Base-by-base conservation (phyloP, 2,888 invertebrate genomes). In the Eristalis tenax region DNA sequence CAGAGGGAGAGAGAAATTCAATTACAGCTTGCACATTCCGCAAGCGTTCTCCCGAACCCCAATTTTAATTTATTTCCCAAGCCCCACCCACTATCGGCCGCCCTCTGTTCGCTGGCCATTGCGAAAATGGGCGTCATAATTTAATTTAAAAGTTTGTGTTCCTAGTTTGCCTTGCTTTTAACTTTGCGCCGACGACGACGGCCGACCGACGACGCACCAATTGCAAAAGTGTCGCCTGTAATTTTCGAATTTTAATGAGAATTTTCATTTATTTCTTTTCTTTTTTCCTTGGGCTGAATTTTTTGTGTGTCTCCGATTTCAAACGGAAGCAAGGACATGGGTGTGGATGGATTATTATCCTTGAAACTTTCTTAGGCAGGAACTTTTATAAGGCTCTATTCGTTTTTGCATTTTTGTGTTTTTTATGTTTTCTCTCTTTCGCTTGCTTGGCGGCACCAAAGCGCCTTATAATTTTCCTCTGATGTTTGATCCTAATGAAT, bases 171-270 rank as follows among this genome's bases (percentile, higher is more conserved):
- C 50, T 79, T 78, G 61, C 79, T 79, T 76, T 87, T 79, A 79
- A 83, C 83, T 83, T 86, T 83, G 43, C 57, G 38, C 28, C 18
- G 18, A 56, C 70, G 56, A 87, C 86, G 65, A 32, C 1, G 32
- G 10, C 32, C 32, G 32, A 32, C 32, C 43, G 32, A 56, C 70
- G 56, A 87, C 86, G 65, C 80, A 83, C 83, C 83, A 75, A 79
- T 83, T 75, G 74, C 71, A 69, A 82, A 75, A 84, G 83, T 87
- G 86, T 87, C 86, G 83, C 83, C 73, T 70, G 83, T 87, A 83
- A 87, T 87, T 87, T 87, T 87, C 82, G 79, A 83, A 87, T 83
- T 83, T 87, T 87, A 87, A 87, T 87, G 86, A 87, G 86, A 79
- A 75, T 83, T 86, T 86, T 77, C 61, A 43, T 59, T 64, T 35